Conservation (phyloP, 2,113 vertebrate species). For the Mola mola region DNA sequence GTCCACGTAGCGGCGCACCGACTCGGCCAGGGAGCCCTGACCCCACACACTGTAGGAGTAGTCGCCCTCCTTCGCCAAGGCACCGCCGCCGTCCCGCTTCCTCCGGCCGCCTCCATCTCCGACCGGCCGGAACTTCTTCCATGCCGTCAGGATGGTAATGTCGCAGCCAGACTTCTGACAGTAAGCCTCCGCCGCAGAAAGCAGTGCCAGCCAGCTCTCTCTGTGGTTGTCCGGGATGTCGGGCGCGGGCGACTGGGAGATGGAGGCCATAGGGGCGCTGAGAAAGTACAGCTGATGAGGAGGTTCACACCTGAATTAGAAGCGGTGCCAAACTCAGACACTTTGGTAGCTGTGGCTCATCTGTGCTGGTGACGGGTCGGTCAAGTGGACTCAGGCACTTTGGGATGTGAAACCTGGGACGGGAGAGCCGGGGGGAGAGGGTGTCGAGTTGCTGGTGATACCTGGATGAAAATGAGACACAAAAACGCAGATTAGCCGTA, state of each 20-base stretch:
- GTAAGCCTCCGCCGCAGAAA: constrained; percentile 87
- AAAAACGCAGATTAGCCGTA: not conserved
- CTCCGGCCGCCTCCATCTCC: constrained; percentile 56
- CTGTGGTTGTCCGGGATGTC: constrained; percentile 89
- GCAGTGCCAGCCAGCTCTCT: constrained; percentile 88
- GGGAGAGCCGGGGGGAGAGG: constrained; percentile 21
- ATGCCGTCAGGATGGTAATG: constrained; percentile 87
- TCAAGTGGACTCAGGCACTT: constrained; percentile 40
- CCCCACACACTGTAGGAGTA: constrained; percentile 87
- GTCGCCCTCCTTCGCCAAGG: constrained; percentile 72
- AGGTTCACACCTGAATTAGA: not conserved
- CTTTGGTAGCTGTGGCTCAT: not conserved
- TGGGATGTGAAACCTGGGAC: no score
- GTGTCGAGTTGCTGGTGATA: constrained; percentile 71
- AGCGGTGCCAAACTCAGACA: no score
- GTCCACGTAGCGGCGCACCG: constrained; percentile 86
- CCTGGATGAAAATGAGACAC: constrained; percentile 44
- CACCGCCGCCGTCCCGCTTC: constrained; percentile 66
- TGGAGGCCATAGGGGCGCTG: constrained; percentile 76
- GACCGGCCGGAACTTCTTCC: constrained; percentile 75
- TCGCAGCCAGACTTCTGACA: constrained; percentile 89
- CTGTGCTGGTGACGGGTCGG: constrained; percentile 16
- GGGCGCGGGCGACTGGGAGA: constrained; percentile 66
- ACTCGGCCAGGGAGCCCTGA: constrained; percentile 86
- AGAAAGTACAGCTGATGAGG: not conserved